Evolutionary conservation across 2,113 vertebrate genomes (phyloP), one percentile per base, ranked within the genome.

Genomic region (Hiodon tergisus): DNA sequence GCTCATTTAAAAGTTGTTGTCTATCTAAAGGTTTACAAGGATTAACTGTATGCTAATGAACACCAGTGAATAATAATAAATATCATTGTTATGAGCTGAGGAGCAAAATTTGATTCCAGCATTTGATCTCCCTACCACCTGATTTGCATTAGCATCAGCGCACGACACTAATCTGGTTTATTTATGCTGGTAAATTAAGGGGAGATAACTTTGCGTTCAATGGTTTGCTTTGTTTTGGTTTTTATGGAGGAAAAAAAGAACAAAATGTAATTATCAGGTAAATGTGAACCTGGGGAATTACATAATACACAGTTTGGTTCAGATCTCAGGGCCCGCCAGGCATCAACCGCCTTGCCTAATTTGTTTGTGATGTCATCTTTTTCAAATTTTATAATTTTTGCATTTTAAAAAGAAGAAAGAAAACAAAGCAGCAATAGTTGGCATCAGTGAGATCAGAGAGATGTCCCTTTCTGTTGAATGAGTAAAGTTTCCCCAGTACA

Each of bases 101-200:
- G 85, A 83, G 83, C 80, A 84, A 82, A 86, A 84, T 85, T 80
- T 78, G 78, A 82, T 81, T 76, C 80, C 81, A 80, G 69, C 76
- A 78, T 89, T 91, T 90, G 84, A 91, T 88, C 86, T 87, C 80
- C 80, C 59, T 67, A 78, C 76, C 74, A 80, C 69, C 85, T 86
- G 81, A 91, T 88, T 91, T 88, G 85, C 86, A 88, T 87, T 88
- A 86, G 74, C 72, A 58, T 13, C 7, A 31, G 75, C 72, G 79
- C 75, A 65, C 67, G 80, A 78, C 72, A 72, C 80, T 86, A 87
- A 89, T 88, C 85, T 87, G 48, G 66, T 74, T 31, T 80, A 83
- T 88, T 90, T 89, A 85, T 84, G 79, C 81, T 76, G 76, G 67
- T 74, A 81, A 81, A 86, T 80, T 53, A 46, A 51, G 47, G 50